phyloP scores from a whole-genome alignment of 2,888 invertebrate species.

The Prosapia bicincta region DNA sequence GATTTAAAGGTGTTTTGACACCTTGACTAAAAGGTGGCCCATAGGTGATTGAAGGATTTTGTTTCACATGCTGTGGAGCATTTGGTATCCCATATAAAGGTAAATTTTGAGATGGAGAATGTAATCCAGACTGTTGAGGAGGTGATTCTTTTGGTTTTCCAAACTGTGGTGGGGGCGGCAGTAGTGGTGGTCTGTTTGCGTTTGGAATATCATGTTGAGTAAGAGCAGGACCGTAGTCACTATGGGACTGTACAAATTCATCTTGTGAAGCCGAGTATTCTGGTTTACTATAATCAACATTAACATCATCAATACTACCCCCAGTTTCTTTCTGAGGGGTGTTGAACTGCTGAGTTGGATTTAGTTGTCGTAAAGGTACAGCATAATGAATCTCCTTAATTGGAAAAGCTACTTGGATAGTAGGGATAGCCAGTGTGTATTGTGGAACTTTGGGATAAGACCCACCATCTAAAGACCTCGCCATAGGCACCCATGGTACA shows the following conservation, averaged over 20 bases:
- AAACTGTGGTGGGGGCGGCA: constrained; percentile 10
- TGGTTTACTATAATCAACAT: neutral
- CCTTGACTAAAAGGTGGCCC: constrained; percentile 13
- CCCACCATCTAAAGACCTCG: constrained; percentile 32
- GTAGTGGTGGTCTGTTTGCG: neutral
- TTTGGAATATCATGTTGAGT: too few relatives aligned
- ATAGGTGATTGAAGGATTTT: neutral
- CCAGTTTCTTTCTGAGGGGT: neutral
- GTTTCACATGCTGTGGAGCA: neutral
- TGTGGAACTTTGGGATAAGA: constrained; percentile 23
- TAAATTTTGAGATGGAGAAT: constrained; percentile 31
- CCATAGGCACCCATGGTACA: constrained; percentile 79
- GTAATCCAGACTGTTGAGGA: constrained; percentile 38
- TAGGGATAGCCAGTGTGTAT: constrained; percentile 32
- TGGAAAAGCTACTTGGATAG: constrained; percentile 17
- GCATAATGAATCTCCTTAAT: neutral
- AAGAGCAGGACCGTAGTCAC: neutral
- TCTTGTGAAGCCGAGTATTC: neutral
- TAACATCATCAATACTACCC: neutral
- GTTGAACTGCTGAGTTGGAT: constrained; percentile 3
- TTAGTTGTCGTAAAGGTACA: neutral
- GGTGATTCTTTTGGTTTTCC: neutral
- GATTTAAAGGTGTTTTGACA: constrained; percentile 14
- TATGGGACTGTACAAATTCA: constrained; percentile 4
- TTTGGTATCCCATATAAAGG: constrained; percentile 32